phyloP scores from a whole-genome alignment of 2,113 vertebrate species.

The Promerops cafer region DNA sequence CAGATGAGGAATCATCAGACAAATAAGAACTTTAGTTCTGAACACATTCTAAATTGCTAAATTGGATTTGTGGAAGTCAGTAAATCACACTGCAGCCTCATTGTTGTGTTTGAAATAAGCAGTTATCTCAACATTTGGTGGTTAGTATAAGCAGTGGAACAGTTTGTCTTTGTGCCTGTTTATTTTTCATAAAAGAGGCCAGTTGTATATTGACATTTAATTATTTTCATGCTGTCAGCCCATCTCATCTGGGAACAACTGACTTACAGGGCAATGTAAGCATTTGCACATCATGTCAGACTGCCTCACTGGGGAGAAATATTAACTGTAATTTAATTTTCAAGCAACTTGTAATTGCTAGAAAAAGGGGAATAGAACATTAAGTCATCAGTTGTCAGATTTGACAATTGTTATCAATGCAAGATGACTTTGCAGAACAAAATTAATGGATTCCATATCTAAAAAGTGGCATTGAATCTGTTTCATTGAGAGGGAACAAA shows the following conservation, averaged over 20 bases:
- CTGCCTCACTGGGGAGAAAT: background rate
- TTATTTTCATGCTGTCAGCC: constrained; percentile 27
- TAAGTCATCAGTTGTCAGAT: background rate
- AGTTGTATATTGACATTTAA: constrained; percentile 6
- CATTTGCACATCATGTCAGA: background rate
- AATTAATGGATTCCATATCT: background rate
- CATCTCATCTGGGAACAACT: constrained; percentile 9
- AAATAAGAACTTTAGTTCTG: constrained; percentile 37
- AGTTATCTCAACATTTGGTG: background rate
- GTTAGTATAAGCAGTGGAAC: constrained; percentile 13
- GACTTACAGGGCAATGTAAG: background rate
- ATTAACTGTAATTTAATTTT: constrained; percentile 32
- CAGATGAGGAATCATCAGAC: constrained; percentile 16
- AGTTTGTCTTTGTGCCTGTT: constrained; percentile 28
- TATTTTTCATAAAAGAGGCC: constrained; percentile 11
- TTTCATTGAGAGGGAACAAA: background rate
- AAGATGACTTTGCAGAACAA: background rate
- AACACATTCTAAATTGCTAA: background rate
- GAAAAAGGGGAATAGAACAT: background rate
- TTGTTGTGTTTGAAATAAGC: background rate
- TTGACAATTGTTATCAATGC: background rate
- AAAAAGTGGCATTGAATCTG: background rate
- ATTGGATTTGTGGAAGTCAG: background rate
- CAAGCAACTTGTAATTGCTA: constrained; percentile 3
- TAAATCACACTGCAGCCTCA: background rate